phyloP scores from a whole-genome alignment of 2,113 vertebrate genomes.

The Scalopus aquaticus region DNA sequence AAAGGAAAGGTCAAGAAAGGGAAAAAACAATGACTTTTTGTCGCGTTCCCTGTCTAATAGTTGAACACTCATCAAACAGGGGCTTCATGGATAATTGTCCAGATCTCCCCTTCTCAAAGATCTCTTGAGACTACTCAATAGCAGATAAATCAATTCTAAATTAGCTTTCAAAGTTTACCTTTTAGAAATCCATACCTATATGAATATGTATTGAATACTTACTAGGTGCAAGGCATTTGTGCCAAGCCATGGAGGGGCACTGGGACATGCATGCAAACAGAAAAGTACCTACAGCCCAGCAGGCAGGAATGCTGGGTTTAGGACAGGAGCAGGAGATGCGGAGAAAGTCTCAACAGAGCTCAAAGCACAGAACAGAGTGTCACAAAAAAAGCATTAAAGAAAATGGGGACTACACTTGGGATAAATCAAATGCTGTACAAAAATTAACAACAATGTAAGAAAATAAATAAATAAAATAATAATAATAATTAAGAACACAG shows the following conservation, averaged over 20 bases:
- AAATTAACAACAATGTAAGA: too few relatives aligned
- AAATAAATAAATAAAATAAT: too few relatives aligned
- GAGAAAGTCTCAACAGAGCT: too few relatives aligned
- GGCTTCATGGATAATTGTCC: not conserved
- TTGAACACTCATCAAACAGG: not conserved
- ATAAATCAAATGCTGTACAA: too few relatives aligned
- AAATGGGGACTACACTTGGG: too few relatives aligned
- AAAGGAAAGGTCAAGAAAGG: conserved; percentile 37
- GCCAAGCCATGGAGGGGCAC: not conserved
- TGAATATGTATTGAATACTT: conserved; percentile 18
- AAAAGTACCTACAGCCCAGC: accelerated
- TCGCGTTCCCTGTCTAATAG: not conserved
- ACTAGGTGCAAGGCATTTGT: not conserved
- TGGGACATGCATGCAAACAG: not conserved
- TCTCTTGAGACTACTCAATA: not conserved
- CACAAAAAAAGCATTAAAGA: not conserved
- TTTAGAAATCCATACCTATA: not conserved
- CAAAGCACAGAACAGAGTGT: not conserved
- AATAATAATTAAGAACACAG: too few relatives aligned
- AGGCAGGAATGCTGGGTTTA: accelerated
- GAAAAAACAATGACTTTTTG: not conserved
- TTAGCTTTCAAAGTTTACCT: conserved; percentile 19
- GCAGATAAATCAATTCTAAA: conserved; percentile 20
- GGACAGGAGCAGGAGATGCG: not conserved
- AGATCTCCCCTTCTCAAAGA: not conserved